These are phyloP conservation scores for Helobdella robusta DNA, from an alignment of 2,888 invertebrate genomes.

Conservation along the genomic window DNA sequence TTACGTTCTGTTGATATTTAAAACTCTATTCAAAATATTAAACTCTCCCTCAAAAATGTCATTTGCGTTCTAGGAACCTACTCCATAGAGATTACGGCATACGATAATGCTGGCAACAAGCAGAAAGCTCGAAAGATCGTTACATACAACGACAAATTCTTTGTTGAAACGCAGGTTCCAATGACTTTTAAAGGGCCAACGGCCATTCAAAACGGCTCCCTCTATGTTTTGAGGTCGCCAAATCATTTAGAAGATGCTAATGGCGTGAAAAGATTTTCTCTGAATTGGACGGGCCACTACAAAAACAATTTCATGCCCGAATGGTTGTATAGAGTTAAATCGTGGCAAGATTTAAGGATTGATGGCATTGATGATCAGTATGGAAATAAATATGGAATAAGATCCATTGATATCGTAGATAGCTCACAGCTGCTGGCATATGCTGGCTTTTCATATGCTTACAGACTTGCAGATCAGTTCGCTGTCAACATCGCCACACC, in stretches of 20 bases:
- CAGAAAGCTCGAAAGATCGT: slow-evolving; percentile 24
- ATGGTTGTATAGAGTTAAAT: slow-evolving; percentile 17
- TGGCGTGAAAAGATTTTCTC: not conserved
- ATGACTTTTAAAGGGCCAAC: not conserved
- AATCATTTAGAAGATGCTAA: too few relatives aligned
- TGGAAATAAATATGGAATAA: not conserved
- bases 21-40: too few relatives aligned
- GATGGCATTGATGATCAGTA: slow-evolving; percentile 13
- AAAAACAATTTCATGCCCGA: slow-evolving; percentile 3
- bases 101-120: slow-evolving; percentile 24
- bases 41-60: too few relatives aligned
- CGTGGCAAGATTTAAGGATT: not conserved
- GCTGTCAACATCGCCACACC: too few relatives aligned
- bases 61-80: too few relatives aligned
- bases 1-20: too few relatives aligned
- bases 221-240: too few relatives aligned
- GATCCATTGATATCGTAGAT: slow-evolving; percentile 15
- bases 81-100: slow-evolving; percentile 22
- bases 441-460: too few relatives aligned
- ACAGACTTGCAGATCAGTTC: too few relatives aligned
- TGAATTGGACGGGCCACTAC: slow-evolving; percentile 17
- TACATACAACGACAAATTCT: slow-evolving; percentile 11
- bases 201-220: not conserved
- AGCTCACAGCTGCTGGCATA: too few relatives aligned
- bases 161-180: not conserved